Percentiles rank a stretch among this genome's conserved stretches.
phyloP scores from a whole-genome alignment of 2,888 invertebrate species.

The Dynastes hyllus region DNA sequence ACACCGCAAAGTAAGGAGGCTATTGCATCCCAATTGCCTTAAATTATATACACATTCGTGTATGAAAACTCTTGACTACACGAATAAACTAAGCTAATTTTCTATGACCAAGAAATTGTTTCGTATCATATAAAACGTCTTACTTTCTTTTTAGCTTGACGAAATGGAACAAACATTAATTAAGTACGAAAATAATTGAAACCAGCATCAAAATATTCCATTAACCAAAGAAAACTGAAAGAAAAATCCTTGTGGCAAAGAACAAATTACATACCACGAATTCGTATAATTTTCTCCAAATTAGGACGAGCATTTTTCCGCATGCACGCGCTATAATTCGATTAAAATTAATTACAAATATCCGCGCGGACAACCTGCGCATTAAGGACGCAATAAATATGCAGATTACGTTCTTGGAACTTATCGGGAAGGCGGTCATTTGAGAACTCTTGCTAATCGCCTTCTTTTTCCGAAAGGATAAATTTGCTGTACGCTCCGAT shows the following conservation, averaged over 20 bases:
- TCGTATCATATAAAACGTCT: too few species aligned
- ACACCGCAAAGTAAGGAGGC: too few species aligned
- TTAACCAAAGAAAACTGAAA: too few species aligned
- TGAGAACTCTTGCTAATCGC: constrained; percentile 7
- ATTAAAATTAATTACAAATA: constrained; percentile 11
- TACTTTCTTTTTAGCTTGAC: too few species aligned
- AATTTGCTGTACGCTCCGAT: background rate
- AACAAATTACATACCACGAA: background rate
- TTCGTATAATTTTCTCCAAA: background rate
- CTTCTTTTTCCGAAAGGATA: background rate
- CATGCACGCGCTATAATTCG: background rate
- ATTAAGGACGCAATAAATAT: constrained; percentile 21
- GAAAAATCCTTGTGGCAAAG: background rate
- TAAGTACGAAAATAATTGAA: too few species aligned
- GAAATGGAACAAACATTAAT: too few species aligned
- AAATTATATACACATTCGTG: too few species aligned
- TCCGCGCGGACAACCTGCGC: constrained; percentile 3
- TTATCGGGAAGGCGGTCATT: constrained; percentile 15
- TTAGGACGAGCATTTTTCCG: background rate
- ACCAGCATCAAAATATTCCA: background rate
- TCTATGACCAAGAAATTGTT: too few species aligned
- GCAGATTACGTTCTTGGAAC: constrained; percentile 12
- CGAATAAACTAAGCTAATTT: too few species aligned
- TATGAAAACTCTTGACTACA: too few species aligned
- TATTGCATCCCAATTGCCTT: too few species aligned